Evolutionary conservation across 2,888 invertebrate genomes (phyloP), one percentile per base, ranked within the genome.

Genomic region (Rotaria sp.): DNA sequence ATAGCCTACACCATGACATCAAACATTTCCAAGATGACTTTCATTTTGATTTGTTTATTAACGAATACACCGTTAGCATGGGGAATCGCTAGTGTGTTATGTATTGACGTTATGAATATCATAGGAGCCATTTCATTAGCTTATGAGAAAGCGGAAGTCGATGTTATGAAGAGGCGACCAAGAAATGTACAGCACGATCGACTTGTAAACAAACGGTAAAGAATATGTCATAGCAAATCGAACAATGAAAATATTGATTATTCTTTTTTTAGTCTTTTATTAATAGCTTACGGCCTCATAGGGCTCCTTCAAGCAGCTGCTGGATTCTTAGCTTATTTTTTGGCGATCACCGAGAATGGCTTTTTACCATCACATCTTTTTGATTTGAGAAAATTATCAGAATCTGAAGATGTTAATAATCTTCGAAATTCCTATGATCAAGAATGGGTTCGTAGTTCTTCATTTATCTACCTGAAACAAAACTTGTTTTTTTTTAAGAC

Each of bases 221-320:
- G n/a, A n/a, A n/a, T n/a, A n/a, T n/a, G n/a, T n/a, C n/a, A n/a
- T n/a, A n/a, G n/a, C n/a, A n/a, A 52, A 52, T 4, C 21, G 7
- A 21, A 52, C 24, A 24, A 52, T 50, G 3, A 4, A 24, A 52
- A 10, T 24, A 24, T 52, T 24, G 8, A 21, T 11, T 35, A 3
- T 38, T 80, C n/a, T 30, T 15, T 85, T 8, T 50, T 18, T 50
- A 86, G 96, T 94, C 94, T 97, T 92, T 97, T 97, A 92, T 96
- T 96, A 87, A 96, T 97, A 95, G 96, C 97, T 88, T 97, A 97
- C 92, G 96, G 96, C 90, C 97, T 97, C 92, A 97, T 97, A 92
- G 97, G 97, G 90, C 96, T 97, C 96, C 97, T 97, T 92, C 97
- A 97, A 93, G 97, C 97, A 85, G 96, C 96, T 45, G 97, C 97